Evolutionary conservation across 1,140 invertebrate genomes (phyloP).

Genomic region (Sinonovacula constricta): DNA sequence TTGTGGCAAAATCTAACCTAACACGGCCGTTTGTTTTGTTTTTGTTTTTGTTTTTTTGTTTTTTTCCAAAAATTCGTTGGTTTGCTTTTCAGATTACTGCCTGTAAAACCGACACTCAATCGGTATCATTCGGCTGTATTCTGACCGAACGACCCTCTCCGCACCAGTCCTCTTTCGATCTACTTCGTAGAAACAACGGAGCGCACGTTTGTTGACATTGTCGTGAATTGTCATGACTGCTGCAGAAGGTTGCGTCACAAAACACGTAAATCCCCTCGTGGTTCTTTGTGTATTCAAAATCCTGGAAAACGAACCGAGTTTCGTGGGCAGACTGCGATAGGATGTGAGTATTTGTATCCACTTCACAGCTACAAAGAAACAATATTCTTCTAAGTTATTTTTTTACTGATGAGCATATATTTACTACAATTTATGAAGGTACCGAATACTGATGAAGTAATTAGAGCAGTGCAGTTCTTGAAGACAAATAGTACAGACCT

Average conservation of each 20-base stretch:
- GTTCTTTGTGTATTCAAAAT: slow-evolving; percentile 33
- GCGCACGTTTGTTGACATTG: slow-evolving; percentile 27
- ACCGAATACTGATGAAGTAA: neutral
- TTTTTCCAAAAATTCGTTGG: too few species aligned
- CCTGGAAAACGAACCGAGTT: slow-evolving; percentile 15
- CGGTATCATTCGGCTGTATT: too few species aligned
- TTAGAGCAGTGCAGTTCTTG: too few species aligned
- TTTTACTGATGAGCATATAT: neutral
- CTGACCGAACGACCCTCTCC: too few species aligned
- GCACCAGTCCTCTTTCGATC: too few species aligned
- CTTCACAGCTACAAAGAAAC: slow-evolving; percentile 9
- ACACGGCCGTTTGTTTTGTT: too few species aligned
- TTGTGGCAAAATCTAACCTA: too few species aligned
- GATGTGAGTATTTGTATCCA: slow-evolving; percentile 27
- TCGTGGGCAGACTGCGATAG: slow-evolving; percentile 32
- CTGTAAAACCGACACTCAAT: too few species aligned
- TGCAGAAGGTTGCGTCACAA: slow-evolving; percentile 27
- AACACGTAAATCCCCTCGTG: slow-evolving; percentile 20
- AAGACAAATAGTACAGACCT: neutral
- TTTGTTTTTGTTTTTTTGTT: too few species aligned
- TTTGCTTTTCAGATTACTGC: too few species aligned
- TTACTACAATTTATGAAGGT: neutral
- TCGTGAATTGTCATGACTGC: slow-evolving; percentile 9
- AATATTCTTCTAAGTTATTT: neutral
- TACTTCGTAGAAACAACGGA: neutral